Conservation (phyloP, 2,797 vertebrate genomes). For the Argentina silus region DNA sequence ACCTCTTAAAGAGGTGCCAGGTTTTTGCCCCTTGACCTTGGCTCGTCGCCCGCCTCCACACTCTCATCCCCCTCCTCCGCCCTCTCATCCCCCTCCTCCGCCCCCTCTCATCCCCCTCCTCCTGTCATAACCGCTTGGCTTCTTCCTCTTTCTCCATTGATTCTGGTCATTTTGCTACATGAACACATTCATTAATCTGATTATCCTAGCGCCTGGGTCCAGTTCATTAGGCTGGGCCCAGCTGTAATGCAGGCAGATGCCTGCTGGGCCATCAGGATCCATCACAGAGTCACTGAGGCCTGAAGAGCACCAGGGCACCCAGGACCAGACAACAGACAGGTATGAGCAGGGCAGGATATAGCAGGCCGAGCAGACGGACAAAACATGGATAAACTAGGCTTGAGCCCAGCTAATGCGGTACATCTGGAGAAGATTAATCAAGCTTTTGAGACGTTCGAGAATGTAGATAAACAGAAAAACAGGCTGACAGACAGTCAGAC, state of each 20-base stretch:
- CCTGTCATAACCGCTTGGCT: constrained; percentile 4
- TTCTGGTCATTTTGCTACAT: constrained; percentile 71
- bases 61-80: constrained; percentile 22
- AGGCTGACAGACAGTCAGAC: background rate
- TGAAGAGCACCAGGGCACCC: constrained; percentile 66
- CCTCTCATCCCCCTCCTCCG: background rate
- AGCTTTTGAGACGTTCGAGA: too few relatives aligned
- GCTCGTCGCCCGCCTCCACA: constrained; percentile 32
- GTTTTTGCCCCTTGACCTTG: constrained; percentile 58
- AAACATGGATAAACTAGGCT: too few relatives aligned
- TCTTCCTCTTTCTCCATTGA: constrained; percentile 57
- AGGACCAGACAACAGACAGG: constrained; percentile 28
- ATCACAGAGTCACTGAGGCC: constrained; percentile 72
- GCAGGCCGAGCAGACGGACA: constrained; percentile 18
- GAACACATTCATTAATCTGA: constrained; percentile 77
- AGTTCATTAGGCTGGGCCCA: constrained; percentile 75
- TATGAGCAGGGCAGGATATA: background rate
- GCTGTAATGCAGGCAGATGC: constrained; percentile 75
- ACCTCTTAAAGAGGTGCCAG: constrained; percentile 12
- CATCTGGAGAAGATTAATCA: too few relatives aligned
- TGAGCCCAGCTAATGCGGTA: too few relatives aligned
- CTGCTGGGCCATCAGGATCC: constrained; percentile 69
- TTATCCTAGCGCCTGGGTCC: constrained; percentile 71
- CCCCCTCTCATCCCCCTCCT: background rate
- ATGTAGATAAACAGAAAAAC: too few relatives aligned